These are phyloP conservation scores for Amblyraja radiata DNA, from an alignment of 2,797 vertebrate species.

Conservation along the genomic window DNA sequence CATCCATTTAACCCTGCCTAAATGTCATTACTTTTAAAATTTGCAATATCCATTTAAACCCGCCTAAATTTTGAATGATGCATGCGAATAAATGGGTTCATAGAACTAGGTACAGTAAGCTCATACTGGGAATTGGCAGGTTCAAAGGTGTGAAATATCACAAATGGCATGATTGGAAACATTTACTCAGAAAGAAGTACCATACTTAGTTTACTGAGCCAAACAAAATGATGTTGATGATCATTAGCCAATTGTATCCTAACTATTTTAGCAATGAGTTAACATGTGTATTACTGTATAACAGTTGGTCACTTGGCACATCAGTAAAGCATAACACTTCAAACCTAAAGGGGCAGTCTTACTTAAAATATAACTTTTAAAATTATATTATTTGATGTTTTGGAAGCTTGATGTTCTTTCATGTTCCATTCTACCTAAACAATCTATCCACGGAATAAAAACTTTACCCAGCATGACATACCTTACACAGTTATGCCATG, in stretches of 20 bases:
- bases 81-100: not conserved
- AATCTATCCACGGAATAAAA: not conserved
- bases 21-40: not conserved
- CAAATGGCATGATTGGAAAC: not conserved
- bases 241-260: not conserved
- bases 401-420: not conserved
- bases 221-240: not conserved
- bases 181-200: not conserved
- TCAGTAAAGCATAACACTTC: not conserved
- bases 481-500: slow-evolving; percentile 21
- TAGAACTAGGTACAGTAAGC: not conserved
- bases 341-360: not conserved
- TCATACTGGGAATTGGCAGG: not conserved
- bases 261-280: not conserved
- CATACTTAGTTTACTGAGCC: not conserved
- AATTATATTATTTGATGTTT: not conserved
- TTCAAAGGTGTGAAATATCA: not conserved
- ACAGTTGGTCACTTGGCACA: not conserved
- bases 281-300: not conserved
- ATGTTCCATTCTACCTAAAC: not conserved
- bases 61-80: not conserved
- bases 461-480: slow-evolving; percentile 9
- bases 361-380: not conserved
- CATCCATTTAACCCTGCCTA: not conserved
- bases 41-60: not conserved